A percentile compares a stretch with the other conserved stretches of the same genome.
phyloP scores from a whole-genome alignment of 2,888 invertebrate species.

The Nineta flava region DNA sequence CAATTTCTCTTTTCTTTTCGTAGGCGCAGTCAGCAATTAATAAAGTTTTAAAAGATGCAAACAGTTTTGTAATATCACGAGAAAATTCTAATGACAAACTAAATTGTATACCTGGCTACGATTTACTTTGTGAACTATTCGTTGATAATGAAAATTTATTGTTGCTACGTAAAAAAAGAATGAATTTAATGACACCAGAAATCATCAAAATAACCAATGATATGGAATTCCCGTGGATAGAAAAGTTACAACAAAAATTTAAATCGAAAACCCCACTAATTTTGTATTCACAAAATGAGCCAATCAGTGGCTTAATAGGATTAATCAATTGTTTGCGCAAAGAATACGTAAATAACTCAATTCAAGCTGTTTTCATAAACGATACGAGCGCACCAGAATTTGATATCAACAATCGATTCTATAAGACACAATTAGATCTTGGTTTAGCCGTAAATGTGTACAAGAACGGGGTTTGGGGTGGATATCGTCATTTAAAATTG shows the following conservation, averaged over 20 bases:
- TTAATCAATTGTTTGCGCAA: constrained; percentile 70
- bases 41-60: constrained; percentile 25
- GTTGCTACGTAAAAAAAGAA: constrained; percentile 28
- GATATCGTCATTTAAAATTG: constrained; percentile 16
- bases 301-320: constrained; percentile 67
- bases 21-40: constrained; percentile 29
- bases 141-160: constrained; percentile 35
- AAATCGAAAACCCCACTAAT: constrained; percentile 37
- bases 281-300: constrained; percentile 44
- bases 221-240: constrained; percentile 34
- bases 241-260: constrained; percentile 24
- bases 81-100: constrained; percentile 34
- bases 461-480: constrained; percentile 36
- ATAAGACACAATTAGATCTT: constrained; percentile 45
- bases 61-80: constrained; percentile 41
- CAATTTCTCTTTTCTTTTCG: too few relatives aligned
- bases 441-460: constrained; percentile 70
- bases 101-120: constrained; percentile 28
- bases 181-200: constrained; percentile 28
- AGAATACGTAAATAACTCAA: constrained; percentile 42
- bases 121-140: constrained; percentile 32
- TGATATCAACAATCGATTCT: constrained; percentile 44
- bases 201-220: constrained; percentile 28
- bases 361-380: constrained; percentile 45
- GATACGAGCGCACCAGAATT: constrained; percentile 48